Evolutionary conservation across 2,797 vertebrate species (phyloP).

Genomic region (Spinibarbus caldwelli): DNA sequence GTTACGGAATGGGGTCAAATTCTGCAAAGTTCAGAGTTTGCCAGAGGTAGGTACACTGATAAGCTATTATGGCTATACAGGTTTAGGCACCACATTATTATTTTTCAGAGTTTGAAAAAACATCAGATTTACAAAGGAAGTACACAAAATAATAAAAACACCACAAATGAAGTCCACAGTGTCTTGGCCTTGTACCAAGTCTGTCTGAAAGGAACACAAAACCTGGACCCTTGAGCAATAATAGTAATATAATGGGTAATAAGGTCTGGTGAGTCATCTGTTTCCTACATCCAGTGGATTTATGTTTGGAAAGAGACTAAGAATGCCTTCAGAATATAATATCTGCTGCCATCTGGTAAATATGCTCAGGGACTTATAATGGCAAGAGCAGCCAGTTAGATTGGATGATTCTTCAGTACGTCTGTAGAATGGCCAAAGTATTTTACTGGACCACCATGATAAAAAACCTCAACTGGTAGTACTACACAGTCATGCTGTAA

Average conservation of each 20-base stretch:
- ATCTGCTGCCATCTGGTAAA: slow-evolving; percentile 41
- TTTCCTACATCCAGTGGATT: slow-evolving; percentile 47
- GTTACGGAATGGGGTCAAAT: slow-evolving; percentile 98
- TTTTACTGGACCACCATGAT: slow-evolving; percentile 19
- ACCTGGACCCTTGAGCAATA: slow-evolving; percentile 40
- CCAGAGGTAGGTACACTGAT: slow-evolving; percentile 85
- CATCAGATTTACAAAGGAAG: background rate
- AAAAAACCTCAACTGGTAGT: background rate
- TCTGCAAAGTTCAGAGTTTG: slow-evolving; percentile 98
- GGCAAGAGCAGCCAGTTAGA: slow-evolving; percentile 26
- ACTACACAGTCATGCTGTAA: background rate
- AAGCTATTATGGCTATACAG: background rate
- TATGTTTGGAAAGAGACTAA: slow-evolving; percentile 46
- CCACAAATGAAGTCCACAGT: background rate
- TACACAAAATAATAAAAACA: background rate
- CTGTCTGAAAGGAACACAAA: slow-evolving; percentile 41
- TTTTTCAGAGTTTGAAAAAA: background rate
- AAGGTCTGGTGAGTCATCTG: slow-evolving; percentile 45
- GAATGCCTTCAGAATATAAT: slow-evolving; percentile 35
- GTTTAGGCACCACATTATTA: too few relatives aligned
- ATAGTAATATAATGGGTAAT: slow-evolving; percentile 43
- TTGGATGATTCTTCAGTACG: slow-evolving; percentile 25
- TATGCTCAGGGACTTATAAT: slow-evolving; percentile 19
- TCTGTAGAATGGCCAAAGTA: background rate
- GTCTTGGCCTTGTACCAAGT: slow-evolving; percentile 2